Evolutionary conservation across 2,888 invertebrate genomes (phyloP).

Genomic region (Tuberolachnus salignus): DNA sequence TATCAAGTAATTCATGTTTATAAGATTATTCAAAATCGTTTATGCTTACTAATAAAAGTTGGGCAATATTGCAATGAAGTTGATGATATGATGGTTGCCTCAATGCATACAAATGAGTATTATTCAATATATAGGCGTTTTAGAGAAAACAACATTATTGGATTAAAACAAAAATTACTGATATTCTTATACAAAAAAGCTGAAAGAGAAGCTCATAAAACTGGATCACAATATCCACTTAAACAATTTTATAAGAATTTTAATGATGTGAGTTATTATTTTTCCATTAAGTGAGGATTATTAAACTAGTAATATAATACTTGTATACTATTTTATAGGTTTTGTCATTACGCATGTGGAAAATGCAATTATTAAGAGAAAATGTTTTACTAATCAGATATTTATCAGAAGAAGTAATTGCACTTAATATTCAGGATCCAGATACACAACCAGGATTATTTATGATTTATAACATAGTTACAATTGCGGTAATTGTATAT

Average conservation of each 20-base stretch:
- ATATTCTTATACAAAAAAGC: conserved; percentile 81
- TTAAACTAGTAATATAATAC: too few relatives aligned
- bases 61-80: conserved; percentile 87
- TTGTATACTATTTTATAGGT: too few relatives aligned
- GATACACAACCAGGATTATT: conserved; percentile 88
- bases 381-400: conserved; percentile 89
- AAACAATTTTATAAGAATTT: conserved; percentile 87
- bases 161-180: conserved; percentile 83
- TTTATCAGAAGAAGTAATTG: conserved; percentile 88
- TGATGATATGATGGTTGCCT: conserved; percentile 76
- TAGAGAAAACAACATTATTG: conserved; percentile 80
- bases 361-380: too few relatives aligned
- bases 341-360: too few relatives aligned
- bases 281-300: too few relatives aligned
- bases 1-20: too few relatives aligned
- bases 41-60: conserved; percentile 80
- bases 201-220: conserved; percentile 68
- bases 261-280: conserved; percentile 68
- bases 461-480: conserved; percentile 86
- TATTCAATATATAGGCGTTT: conserved; percentile 69
- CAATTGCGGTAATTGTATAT: conserved; percentile 68
- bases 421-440: conserved; percentile 79
- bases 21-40: too few relatives aligned
- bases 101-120: conserved; percentile 68
- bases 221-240: conserved; percentile 72